These are phyloP conservation scores for Pseudobourletiella spinata DNA, from an alignment of 1,140 invertebrate species.

Conservation along the genomic window DNA sequence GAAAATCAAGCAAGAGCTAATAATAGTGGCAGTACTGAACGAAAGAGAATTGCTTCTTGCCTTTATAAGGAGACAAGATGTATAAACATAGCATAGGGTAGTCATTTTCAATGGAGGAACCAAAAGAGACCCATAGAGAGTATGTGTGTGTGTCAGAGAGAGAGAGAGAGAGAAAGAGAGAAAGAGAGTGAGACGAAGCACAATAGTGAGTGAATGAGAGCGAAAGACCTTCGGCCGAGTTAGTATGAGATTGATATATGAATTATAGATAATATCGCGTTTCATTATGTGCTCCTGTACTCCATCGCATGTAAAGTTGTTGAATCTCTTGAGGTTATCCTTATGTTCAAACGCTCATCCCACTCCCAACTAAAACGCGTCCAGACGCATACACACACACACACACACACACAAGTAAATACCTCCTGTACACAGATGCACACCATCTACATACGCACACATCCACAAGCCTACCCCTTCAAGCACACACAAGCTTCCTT, in stretches of 20 bases:
- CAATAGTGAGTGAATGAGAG: constrained; percentile 5
- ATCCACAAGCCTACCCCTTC: too few relatives aligned
- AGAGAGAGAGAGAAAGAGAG: not conserved
- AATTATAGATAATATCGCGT: constrained; percentile 36
- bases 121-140: too few relatives aligned
- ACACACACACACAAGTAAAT: too few relatives aligned
- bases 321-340: constrained; percentile 35
- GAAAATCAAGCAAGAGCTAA: constrained; percentile 29
- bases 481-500: constrained; percentile 22
- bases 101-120: too few relatives aligned
- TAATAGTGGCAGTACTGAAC: constrained; percentile 26
- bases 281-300: constrained; percentile 34
- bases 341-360: constrained; percentile 19
- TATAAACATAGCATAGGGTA: too few relatives aligned
- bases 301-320: constrained; percentile 32
- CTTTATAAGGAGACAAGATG: constrained; percentile 24
- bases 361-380: too few relatives aligned
- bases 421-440: too few relatives aligned
- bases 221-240: constrained; percentile 17
- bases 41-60: constrained; percentile 27
- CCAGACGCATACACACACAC: too few relatives aligned
- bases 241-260: constrained; percentile 35
- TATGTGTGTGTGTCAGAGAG: too few relatives aligned
- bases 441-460: too few relatives aligned
- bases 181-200: not conserved